Conservation (phyloP, 2,113 vertebrate species). For the Lycaon pictus region DNA sequence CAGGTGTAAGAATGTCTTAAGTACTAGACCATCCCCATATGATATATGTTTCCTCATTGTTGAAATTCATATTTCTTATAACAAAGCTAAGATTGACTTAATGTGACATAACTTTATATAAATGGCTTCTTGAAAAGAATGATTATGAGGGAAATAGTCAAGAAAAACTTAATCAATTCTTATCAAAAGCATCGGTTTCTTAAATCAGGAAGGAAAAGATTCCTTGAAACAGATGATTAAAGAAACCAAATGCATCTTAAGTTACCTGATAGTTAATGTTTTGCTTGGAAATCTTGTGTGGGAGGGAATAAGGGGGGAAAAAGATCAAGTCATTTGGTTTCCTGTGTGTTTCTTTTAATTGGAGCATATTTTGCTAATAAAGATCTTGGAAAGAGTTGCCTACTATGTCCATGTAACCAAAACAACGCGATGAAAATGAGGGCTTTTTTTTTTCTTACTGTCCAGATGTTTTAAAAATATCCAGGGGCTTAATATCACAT, state of each 20-base stretch:
- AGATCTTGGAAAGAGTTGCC: slow-evolving; percentile 64
- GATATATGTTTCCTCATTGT: slow-evolving; percentile 60
- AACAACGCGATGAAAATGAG: slow-evolving; percentile 52
- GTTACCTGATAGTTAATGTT: slow-evolving; percentile 54
- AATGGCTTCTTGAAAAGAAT: slow-evolving; percentile 48
- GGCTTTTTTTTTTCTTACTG: neutral
- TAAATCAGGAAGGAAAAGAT: slow-evolving; percentile 53
- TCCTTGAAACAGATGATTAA: slow-evolving; percentile 45
- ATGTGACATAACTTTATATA: slow-evolving; percentile 68
- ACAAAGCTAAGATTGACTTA: slow-evolving; percentile 75
- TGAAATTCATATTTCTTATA: slow-evolving; percentile 70
- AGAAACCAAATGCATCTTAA: slow-evolving; percentile 62
- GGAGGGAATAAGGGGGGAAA: neutral
- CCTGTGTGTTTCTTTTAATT: slow-evolving; percentile 65
- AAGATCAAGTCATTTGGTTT: slow-evolving; percentile 49
- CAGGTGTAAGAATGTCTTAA: neutral
- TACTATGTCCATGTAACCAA: slow-evolving; percentile 60
- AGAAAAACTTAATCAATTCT: slow-evolving; percentile 63
- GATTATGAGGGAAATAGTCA: slow-evolving; percentile 60
- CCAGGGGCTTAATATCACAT: slow-evolving; percentile 59
- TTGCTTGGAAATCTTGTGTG: slow-evolving; percentile 56
- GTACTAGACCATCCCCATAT: slow-evolving; percentile 10
- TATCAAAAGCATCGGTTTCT: slow-evolving; percentile 66
- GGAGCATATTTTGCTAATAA: slow-evolving; percentile 73
- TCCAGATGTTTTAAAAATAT: slow-evolving; percentile 70